These are phyloP conservation scores for Pandemis cinnamomeana DNA, from an alignment of 2,888 invertebrate species.

Conservation along the genomic window DNA sequence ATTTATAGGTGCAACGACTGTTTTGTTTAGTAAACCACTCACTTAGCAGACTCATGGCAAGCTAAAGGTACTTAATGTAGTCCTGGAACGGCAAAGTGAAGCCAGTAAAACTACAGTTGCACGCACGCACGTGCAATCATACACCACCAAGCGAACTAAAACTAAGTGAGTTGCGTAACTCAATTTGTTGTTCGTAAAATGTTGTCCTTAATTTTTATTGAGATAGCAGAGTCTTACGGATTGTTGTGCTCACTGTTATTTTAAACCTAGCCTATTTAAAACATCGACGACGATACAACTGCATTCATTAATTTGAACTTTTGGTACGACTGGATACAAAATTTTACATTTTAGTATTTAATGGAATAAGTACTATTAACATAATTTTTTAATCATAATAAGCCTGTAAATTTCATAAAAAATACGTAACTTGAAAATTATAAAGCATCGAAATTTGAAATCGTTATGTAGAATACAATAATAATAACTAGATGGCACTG, in stretches of 20 bases:
- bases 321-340: neutral
- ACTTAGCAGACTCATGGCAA: too few species aligned
- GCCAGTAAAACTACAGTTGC: too few species aligned
- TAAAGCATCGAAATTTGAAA: neutral
- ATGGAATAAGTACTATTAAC: too few species aligned
- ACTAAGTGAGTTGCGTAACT: too few species aligned
- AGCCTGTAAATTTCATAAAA: neutral
- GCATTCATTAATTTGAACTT: neutral
- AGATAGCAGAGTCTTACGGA: neutral
- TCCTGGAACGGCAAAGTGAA: too few species aligned
- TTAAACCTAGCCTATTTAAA: neutral
- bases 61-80: too few species aligned
- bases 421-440: neutral
- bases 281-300: neutral
- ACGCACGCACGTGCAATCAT: too few species aligned
- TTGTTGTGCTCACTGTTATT: neutral
- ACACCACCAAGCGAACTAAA: too few species aligned
- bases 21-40: too few species aligned
- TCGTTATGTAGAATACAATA: neutral
- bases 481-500: neutral
- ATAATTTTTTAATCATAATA: neutral
- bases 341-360: neutral
- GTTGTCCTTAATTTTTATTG: too few species aligned
- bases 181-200: too few species aligned
- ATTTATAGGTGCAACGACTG: too few species aligned